Evolutionary conservation across 1,140 invertebrate genomes (phyloP).

Genomic region (Vollenhovia emeryi): DNA sequence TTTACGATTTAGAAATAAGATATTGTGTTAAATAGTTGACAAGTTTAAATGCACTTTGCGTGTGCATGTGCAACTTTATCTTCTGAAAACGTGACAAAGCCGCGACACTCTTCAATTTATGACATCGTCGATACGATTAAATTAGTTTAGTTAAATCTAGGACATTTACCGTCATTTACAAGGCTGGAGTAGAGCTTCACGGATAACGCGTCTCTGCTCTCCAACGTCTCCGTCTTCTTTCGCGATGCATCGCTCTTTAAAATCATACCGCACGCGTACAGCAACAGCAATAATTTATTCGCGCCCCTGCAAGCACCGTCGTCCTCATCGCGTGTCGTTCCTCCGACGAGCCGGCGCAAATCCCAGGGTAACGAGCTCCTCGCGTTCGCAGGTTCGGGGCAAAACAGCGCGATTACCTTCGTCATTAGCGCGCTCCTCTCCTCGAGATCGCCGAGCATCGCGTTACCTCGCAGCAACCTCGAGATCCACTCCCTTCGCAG

Average conservation of each 20-base stretch:
- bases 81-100: background rate
- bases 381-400: constrained; percentile 30
- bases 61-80: background rate
- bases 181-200: constrained; percentile 71
- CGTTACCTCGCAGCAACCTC: constrained; percentile 42
- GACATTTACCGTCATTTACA: constrained; percentile 75
- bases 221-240: constrained; percentile 7
- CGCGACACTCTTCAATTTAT: background rate
- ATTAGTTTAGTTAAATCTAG: background rate
- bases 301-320: constrained; percentile 29
- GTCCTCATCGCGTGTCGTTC: background rate
- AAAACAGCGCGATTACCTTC: constrained; percentile 60
- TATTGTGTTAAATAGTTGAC: background rate
- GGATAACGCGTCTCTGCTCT: constrained; percentile 39
- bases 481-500: constrained; percentile 72
- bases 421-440: constrained; percentile 52
- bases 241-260: background rate
- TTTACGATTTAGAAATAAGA: background rate
- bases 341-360: constrained; percentile 27
- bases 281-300: constrained; percentile 74
- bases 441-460: constrained; percentile 39
- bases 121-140: background rate
- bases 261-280: constrained; percentile 68
- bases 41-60: background rate
- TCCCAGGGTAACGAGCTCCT: constrained; percentile 66